Percentiles rank a stretch among this genome's conserved stretches.
phyloP scores from a whole-genome alignment of 2,797 vertebrate species.

The Macrochelys suwanniensis region DNA sequence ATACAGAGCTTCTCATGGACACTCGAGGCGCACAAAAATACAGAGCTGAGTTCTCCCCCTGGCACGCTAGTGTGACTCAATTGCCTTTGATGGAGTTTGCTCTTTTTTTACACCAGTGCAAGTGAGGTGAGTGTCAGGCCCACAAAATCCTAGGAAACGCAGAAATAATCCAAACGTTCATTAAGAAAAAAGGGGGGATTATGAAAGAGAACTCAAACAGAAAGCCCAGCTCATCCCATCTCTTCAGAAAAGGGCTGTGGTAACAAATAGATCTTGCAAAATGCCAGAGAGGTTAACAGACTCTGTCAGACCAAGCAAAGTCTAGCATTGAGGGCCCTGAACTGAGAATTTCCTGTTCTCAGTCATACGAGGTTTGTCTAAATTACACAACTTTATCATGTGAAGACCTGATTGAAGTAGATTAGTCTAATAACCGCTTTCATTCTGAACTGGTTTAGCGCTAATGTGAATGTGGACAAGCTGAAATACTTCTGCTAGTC shows the following conservation, averaged over 20 bases:
- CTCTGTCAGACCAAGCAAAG: neutral
- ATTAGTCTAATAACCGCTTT: neutral
- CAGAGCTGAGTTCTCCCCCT: constrained; percentile 4
- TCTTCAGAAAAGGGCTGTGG: neutral
- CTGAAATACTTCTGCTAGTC: neutral
- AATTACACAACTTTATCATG: neutral
- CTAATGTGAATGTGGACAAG: neutral
- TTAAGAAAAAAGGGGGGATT: neutral
- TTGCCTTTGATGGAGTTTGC: neutral
- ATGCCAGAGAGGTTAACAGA: neutral
- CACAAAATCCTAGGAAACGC: neutral
- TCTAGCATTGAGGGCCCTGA: neutral
- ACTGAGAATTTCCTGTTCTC: neutral
- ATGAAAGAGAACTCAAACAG: neutral
- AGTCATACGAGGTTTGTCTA: accelerated
- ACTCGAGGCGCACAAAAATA: neutral
- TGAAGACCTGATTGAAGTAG: neutral
- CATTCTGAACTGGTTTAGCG: neutral
- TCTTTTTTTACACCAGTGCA: constrained; percentile 33
- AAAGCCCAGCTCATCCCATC: neutral
- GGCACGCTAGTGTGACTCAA: neutral
- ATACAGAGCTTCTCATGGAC: constrained; percentile 28
- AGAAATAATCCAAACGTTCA: neutral
- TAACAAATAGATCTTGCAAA: neutral
- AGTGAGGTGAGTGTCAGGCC: neutral